Evolutionary conservation across 2,888 invertebrate genomes (phyloP), one percentile per base, ranked within the genome.

Genomic region (Parnassius glacialis): DNA sequence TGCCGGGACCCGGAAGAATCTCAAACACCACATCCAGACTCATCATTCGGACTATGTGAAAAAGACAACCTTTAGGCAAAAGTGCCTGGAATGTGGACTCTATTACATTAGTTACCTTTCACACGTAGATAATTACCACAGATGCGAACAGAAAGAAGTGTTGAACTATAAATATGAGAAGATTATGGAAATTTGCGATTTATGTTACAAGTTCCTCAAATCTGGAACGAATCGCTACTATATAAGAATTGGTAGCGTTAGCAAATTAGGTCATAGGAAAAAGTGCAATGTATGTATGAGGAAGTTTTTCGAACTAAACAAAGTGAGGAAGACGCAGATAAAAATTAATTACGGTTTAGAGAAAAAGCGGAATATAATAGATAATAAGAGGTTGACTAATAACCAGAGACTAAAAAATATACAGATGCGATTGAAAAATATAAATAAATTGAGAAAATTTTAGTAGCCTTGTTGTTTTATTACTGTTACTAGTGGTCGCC

Each of bases 381-480:
- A 20, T 20, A 20, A 20, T 2, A 66, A 59, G 53, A 47, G 20
- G 11, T 10, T 66, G 12, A 66, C 68, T 0, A 73, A 73, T 55
- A 64, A 67, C 16, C 63, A 67, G 10, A 58, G 73, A 11, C 59
- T 71, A 41, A 70, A 67, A 53, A 71, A 70, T 20, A 68, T 73
- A 44, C 68, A 67, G 48, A 64, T 63, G 12, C 61, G 72, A n/a
- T 62, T 73, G 20, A 67, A 67, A 53, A 60, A 52, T 58, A 66
- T 71, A 47, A 72, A 72, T 62, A 63, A 64, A 58, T 52, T 70
- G 61, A 68, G 65, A 65, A 69, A 68, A 63, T 63, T 65, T 41
- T 72, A 65, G 53, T 10, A 2, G 10, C 57, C 25, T 47, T 61
- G 34, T 54, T 57, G 57, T 70, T 68, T 67, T 64, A 61, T 67